Conservation (phyloP, 2,113 vertebrate species). For the Rhynchomys soricoides region DNA sequence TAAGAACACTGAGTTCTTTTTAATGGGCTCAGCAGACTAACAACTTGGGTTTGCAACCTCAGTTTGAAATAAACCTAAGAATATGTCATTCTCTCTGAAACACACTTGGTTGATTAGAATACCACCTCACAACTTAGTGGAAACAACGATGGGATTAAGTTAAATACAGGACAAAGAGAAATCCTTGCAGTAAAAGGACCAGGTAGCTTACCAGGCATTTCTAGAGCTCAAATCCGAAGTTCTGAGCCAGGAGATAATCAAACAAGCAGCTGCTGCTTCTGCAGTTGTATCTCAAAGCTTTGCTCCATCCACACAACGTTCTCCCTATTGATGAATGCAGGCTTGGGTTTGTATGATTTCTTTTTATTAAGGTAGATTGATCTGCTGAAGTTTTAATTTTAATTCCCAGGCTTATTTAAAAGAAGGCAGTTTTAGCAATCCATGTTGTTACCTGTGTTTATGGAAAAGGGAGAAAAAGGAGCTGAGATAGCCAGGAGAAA, state of each 20-base stretch:
- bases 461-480: slow-evolving; percentile 66
- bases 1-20: slow-evolving; percentile 49
- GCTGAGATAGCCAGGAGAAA: slow-evolving; percentile 77
- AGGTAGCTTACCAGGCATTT: slow-evolving; percentile 7
- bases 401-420: slow-evolving; percentile 45
- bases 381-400: slow-evolving; percentile 64
- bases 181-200: slow-evolving; percentile 16
- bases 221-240: slow-evolving; percentile 8
- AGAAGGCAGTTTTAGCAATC: slow-evolving; percentile 46
- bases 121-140: neutral
- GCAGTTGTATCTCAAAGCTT: slow-evolving; percentile 62
- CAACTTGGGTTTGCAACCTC: neutral
- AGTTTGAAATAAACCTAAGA: slow-evolving; percentile 50
- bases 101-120: slow-evolving; percentile 48
- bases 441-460: slow-evolving; percentile 64
- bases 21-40: slow-evolving; percentile 21
- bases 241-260: slow-evolving; percentile 34
- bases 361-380: slow-evolving; percentile 64
- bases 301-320: slow-evolving; percentile 10
- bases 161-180: slow-evolving; percentile 36
- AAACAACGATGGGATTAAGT: slow-evolving; percentile 30
- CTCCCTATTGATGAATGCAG: neutral
- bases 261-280: slow-evolving; percentile 41
- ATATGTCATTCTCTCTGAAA: slow-evolving; percentile 40
- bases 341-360: slow-evolving; percentile 27